These are phyloP conservation scores for Philopotamus ludificatus DNA, from an alignment of 1,140 invertebrate species.

Conservation along the genomic window DNA sequence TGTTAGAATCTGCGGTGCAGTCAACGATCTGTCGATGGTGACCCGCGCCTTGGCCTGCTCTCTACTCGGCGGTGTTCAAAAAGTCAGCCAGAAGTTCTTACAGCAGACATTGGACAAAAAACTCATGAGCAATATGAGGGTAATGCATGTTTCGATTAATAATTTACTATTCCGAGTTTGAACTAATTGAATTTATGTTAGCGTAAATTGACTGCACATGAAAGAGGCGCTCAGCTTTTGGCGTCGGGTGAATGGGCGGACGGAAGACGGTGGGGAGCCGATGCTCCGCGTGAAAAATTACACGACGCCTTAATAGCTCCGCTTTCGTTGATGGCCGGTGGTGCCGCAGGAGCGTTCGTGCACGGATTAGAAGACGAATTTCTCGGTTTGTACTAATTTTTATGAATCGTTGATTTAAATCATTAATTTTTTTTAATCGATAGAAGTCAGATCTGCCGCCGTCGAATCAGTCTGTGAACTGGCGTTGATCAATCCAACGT, in stretches of 20 bases:
- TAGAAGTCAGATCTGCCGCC: slow-evolving; percentile 91
- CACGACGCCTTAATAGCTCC: slow-evolving; percentile 64
- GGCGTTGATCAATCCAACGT: slow-evolving; percentile 78
- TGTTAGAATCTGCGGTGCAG: slow-evolving; percentile 88
- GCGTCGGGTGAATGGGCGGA: slow-evolving; percentile 86
- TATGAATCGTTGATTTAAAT: neutral
- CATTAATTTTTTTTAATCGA: slow-evolving; percentile 35
- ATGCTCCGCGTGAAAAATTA: slow-evolving; percentile 75
- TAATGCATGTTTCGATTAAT: slow-evolving; percentile 49
- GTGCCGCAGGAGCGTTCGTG: slow-evolving; percentile 96
- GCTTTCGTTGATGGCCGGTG: slow-evolving; percentile 84
- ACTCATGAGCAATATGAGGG: slow-evolving; percentile 94
- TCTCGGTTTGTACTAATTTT: slow-evolving; percentile 61
- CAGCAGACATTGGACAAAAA: slow-evolving; percentile 98
- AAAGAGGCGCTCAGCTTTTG: slow-evolving; percentile 76
- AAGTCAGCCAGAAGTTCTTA: slow-evolving; percentile 85
- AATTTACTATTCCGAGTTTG: neutral
- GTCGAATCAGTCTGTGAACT: slow-evolving; percentile 92
- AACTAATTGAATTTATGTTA: slow-evolving; percentile 36
- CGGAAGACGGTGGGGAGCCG: slow-evolving; percentile 89
- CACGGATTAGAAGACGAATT: slow-evolving; percentile 98
- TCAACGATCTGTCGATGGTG: slow-evolving; percentile 88
- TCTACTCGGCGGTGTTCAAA: slow-evolving; percentile 80
- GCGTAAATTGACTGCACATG: slow-evolving; percentile 77
- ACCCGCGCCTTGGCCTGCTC: slow-evolving; percentile 79